Base-by-base conservation (phyloP, 2,113 vertebrate species). In the Beaufortia kweichowensis region DNA sequence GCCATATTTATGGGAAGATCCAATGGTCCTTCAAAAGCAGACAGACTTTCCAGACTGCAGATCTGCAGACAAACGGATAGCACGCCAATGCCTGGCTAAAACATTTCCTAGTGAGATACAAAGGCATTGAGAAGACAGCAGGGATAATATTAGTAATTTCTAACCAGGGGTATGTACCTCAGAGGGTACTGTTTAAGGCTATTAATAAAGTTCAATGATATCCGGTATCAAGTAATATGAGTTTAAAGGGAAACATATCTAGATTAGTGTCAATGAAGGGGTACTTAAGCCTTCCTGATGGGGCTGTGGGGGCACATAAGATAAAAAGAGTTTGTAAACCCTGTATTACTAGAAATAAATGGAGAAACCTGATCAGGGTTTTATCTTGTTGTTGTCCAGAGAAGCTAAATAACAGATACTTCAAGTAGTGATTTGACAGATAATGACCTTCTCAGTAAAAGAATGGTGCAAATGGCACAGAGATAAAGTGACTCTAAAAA, bases 381-480 rank as follows among this genome's bases (percentile, higher is more conserved):
- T 53, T 7, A 6, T 21, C 19, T 53, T 53, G 19, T 53, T 55
- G 46, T 29, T 24, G n/a, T 68, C 7, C 28, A 29, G 4, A 72
- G 76, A 63, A 65, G 74, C 77, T 6, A 82, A 79, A 82, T 82
- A 73, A 35, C 70, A 78, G 85, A 83, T 62, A 57, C 10, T 78
- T 79, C 39, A 53, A 2, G 6, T 21, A 39, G 59, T 33, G 17
- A 77, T 83, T 43, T 71, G 78, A 41, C 63, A 73, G 77, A 79
- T 60, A 78, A 84, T 88, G 88, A 88, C 87, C 85, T 88, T 71
- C 75, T 73, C 77, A 79, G 79, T 74, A 66, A 77, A 79, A 84
- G 86, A 83, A 80, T 78, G 76, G 79, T 76, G 85, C 82, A 69
- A 76, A 81, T 67, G 82, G 23, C 46, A 79, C 67, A 15, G 63